Percentiles rank a stretch among this genome's conserved stretches.
phyloP scores from a whole-genome alignment of 2,888 invertebrate genomes.

The Trissolcus japonicus region DNA sequence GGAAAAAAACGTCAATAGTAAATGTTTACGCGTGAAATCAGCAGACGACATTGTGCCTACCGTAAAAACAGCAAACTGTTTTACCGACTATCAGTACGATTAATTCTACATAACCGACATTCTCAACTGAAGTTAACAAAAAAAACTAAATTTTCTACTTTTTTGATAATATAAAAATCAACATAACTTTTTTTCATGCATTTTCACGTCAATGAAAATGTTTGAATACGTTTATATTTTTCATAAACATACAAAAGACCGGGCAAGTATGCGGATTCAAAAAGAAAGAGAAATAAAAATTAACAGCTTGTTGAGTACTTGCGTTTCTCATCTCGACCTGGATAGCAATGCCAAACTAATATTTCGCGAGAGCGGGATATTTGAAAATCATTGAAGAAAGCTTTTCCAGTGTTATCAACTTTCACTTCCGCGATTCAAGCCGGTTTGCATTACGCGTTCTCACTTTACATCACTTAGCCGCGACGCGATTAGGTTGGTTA shows the following conservation, averaged over 20 bases:
- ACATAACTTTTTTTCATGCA: background rate
- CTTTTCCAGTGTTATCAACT: constrained; percentile 63
- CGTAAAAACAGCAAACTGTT: background rate
- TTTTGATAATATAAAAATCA: background rate
- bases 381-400: constrained; percentile 64
- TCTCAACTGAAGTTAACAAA: too few species aligned
- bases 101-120: background rate
- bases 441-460: constrained; percentile 59
- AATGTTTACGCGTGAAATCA: background rate
- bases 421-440: constrained; percentile 67
- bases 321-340: background rate
- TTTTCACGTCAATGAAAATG: background rate
- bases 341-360: constrained; percentile 19
- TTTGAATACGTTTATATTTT: background rate
- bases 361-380: constrained; percentile 37
- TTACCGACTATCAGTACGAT: background rate
- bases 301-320: background rate
- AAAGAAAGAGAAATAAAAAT: background rate
- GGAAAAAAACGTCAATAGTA: too few species aligned
- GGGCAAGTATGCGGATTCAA: background rate
- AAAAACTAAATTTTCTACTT: background rate
- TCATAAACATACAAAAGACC: background rate
- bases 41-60: background rate
- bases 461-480: constrained; percentile 44
- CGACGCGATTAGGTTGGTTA: constrained; percentile 29